A percentile compares a stretch with the other conserved stretches of the same genome.
phyloP scores from a whole-genome alignment of 2,888 invertebrate genomes.

The Drosophila quinaria region DNA sequence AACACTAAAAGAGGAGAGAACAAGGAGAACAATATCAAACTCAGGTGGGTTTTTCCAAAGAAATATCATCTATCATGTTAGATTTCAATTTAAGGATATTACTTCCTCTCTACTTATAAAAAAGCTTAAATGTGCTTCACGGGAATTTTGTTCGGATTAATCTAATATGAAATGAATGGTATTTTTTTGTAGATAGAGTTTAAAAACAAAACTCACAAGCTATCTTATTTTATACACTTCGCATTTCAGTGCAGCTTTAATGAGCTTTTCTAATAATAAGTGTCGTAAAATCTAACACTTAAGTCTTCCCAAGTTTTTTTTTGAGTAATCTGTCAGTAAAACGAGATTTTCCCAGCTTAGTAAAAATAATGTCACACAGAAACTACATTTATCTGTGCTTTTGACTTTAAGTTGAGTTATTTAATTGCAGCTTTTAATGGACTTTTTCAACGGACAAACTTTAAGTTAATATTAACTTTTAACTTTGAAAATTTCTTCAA shows the following conservation, averaged over 20 bases:
- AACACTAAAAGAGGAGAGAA: not conserved
- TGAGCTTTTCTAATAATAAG: not conserved
- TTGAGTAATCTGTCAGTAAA: not conserved
- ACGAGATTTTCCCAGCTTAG: not conserved
- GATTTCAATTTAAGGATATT: not conserved
- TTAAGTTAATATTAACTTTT: not conserved
- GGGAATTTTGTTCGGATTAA: not conserved
- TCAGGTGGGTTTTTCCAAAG: conserved; percentile 18
- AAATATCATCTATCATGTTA: not conserved
- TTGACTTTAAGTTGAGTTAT: not conserved
- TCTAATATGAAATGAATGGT: not conserved
- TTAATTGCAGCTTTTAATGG: not conserved
- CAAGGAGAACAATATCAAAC: conserved; percentile 1
- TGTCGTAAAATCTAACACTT: not conserved
- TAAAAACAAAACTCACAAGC: too few species aligned
- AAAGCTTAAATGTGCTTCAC: not conserved
- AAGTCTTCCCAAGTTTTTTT: not conserved
- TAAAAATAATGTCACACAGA: not conserved
- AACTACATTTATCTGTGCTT: not conserved
- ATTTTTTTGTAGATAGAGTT: too few species aligned
- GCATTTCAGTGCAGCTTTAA: not conserved
- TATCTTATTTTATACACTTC: too few species aligned
- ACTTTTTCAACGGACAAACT: not conserved
- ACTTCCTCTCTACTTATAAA: not conserved
- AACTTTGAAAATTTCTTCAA: not conserved